phyloP scores from a whole-genome alignment of 2,113 vertebrate species.

The Anser cygnoides region DNA sequence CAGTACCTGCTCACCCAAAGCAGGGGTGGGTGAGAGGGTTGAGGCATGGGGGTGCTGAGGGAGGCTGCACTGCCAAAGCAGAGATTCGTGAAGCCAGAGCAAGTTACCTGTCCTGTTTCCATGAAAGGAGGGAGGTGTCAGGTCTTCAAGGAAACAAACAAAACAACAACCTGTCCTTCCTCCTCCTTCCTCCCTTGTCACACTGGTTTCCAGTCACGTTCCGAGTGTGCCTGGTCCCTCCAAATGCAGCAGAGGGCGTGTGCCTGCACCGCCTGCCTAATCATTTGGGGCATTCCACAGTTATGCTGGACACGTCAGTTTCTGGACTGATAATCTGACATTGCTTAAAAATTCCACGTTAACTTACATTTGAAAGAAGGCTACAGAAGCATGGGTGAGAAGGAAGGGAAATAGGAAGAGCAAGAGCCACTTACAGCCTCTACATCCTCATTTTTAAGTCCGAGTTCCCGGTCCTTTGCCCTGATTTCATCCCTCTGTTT shows the following conservation, averaged over 20 bases:
- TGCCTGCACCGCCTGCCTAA: not conserved
- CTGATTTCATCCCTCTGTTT: conserved; percentile 92
- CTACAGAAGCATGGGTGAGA: not conserved
- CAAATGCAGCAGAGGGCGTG: not conserved
- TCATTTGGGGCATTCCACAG: not conserved
- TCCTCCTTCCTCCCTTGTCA: not conserved
- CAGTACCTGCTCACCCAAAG: not conserved
- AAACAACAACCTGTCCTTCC: not conserved
- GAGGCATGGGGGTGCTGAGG: not conserved
- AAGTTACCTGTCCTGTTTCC: not conserved
- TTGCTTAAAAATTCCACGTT: not conserved
- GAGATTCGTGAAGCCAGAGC: not conserved
- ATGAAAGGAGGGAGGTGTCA: not conserved
- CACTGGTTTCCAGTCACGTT: not conserved
- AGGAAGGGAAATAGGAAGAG: not conserved
- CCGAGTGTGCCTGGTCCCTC: not conserved
- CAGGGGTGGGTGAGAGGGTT: not conserved
- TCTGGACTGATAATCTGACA: not conserved
- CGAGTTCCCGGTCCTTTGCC: conserved; percentile 87
- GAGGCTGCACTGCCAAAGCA: not conserved
- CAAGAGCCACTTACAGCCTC: conserved; percentile 84
- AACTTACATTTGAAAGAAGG: not conserved
- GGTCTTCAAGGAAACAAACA: not conserved
- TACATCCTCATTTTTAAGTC: conserved; percentile 86
- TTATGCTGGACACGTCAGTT: not conserved